These are phyloP conservation scores for Smutsia gigantea DNA, from an alignment of 2,797 vertebrate genomes.

Conservation along the genomic window DNA sequence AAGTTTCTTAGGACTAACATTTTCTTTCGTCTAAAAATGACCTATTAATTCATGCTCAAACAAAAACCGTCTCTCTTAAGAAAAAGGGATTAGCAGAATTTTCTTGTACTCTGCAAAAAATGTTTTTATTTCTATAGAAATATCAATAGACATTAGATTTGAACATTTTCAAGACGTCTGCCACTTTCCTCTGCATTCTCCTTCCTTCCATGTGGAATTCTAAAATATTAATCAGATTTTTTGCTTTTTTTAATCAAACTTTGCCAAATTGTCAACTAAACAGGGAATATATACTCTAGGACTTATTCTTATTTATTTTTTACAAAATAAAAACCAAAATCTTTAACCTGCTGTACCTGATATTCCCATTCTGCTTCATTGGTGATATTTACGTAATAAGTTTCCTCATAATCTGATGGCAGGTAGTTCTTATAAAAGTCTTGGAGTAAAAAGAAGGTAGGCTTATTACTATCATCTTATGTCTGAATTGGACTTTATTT, in stretches of 20 bases:
- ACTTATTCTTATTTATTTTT: not conserved
- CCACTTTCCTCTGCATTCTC: not conserved
- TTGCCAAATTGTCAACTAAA: not conserved
- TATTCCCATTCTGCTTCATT: not conserved
- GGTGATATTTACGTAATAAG: not conserved
- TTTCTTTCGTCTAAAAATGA: not conserved
- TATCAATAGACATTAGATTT: constrained; percentile 18
- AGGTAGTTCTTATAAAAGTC: constrained; percentile 17
- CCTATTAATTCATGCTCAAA: not conserved
- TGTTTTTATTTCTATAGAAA: constrained; percentile 8
- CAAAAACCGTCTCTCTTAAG: not conserved
- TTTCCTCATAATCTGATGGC: not conserved
- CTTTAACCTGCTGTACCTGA: not conserved
- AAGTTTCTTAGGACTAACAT: constrained; percentile 6
- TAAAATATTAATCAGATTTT: not conserved
- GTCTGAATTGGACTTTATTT: constrained; percentile 23
- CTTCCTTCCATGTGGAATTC: not conserved
- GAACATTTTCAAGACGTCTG: not conserved
- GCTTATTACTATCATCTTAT: not conserved
- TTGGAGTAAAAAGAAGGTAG: not conserved
- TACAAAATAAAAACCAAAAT: constrained; percentile 1
- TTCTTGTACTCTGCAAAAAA: not conserved
- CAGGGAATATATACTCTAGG: not conserved
- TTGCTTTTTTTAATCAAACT: not conserved
- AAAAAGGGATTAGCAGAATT: not conserved